A percentile compares a stretch with the other conserved stretches of the same genome.
phyloP scores from a whole-genome alignment of 2,113 vertebrate species.

The Chaenocephalus aceratus region DNA sequence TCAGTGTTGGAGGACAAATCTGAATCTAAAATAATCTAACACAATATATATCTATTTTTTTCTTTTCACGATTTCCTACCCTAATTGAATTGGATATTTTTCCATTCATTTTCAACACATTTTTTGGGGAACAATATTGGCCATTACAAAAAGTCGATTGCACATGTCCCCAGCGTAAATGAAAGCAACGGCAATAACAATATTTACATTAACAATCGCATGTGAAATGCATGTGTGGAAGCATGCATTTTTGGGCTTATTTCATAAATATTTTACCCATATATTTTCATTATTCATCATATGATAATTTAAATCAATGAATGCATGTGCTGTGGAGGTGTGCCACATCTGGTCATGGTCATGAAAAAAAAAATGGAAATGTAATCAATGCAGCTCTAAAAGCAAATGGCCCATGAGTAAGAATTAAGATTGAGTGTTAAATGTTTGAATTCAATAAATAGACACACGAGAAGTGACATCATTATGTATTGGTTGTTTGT shows the following conservation, averaged over 20 bases:
- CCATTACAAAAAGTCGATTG: no score
- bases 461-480: neutral
- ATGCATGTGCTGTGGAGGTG: neutral
- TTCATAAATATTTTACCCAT: neutral
- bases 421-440: neutral
- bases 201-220: neutral
- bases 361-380: neutral
- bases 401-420: neutral
- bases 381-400: neutral
- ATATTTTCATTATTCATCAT: neutral
- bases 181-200: no score
- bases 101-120: no score
- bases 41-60: no score
- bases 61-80: no score
- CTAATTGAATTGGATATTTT: no score
- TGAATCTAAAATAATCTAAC: no score
- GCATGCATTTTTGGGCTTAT: neutral
- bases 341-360: slow-evolving; percentile 2
- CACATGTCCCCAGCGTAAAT: no score
- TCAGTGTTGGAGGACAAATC: no score
- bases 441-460: no score
- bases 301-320: neutral
- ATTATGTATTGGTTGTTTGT: neutral
- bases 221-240: neutral
- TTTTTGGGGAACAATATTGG: no score